Evolutionary conservation across 2,888 invertebrate genomes (phyloP).

Genomic region (Cotesia congregata): DNA sequence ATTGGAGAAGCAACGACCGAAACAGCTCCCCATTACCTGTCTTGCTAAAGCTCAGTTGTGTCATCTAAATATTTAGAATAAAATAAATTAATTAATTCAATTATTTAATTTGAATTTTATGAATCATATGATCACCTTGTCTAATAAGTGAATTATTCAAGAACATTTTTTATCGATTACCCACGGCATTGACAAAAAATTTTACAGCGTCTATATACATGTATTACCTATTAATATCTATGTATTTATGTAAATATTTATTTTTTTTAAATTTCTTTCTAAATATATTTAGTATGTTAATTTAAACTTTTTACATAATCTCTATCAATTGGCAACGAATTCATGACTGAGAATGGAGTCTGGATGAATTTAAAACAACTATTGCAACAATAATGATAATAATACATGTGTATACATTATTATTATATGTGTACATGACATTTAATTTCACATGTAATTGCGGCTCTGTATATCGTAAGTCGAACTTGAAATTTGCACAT

Average conservation of each 20-base stretch:
- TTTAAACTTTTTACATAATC: background rate
- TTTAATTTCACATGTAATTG: background rate
- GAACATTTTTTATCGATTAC: conserved; percentile 15
- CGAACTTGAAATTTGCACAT: background rate
- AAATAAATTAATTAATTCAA: conserved; percentile 20
- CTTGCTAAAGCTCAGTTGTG: conserved; percentile 56
- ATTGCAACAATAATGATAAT: too few species aligned
- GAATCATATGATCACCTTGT: background rate
- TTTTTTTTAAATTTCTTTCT: background rate
- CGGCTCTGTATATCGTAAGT: background rate
- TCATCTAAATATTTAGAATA: conserved; percentile 56
- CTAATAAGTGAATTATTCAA: conserved; percentile 1
- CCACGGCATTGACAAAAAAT: conserved; percentile 5
- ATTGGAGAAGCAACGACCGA: conserved; percentile 71
- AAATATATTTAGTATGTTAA: background rate
- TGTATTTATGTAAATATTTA: background rate
- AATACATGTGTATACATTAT: background rate
- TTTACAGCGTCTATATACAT: background rate
- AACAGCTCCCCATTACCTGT: conserved; percentile 72
- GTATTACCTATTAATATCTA: too few species aligned
- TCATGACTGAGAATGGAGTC: background rate
- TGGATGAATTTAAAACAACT: background rate
- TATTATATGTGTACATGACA: background rate
- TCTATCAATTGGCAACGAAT: background rate
- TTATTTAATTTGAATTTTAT: conserved; percentile 5